These are phyloP conservation scores for Cephus spinipes DNA, from an alignment of 2,888 invertebrate genomes.

Conservation along the genomic window DNA sequence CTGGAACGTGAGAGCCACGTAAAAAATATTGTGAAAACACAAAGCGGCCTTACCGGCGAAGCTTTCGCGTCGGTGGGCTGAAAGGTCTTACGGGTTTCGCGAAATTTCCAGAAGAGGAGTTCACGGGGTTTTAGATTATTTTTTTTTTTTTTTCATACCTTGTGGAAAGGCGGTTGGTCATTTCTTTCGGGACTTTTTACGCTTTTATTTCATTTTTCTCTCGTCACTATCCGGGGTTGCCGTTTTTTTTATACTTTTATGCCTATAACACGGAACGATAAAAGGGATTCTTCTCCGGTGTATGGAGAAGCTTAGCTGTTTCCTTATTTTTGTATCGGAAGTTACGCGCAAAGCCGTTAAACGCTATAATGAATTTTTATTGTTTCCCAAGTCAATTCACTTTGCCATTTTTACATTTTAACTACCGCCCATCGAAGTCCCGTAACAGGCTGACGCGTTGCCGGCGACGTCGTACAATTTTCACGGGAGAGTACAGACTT, in stretches of 20 bases:
- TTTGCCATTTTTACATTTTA: no score
- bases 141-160: background rate
- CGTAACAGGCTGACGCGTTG: no score
- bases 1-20: no score
- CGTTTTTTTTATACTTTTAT: background rate
- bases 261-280: background rate
- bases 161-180: background rate
- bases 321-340: background rate
- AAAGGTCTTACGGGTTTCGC: background rate
- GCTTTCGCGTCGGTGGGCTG: background rate
- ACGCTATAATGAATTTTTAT: background rate
- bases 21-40: background rate
- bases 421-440: no score
- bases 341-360: background rate
- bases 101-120: background rate
- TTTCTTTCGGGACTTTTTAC: background rate
- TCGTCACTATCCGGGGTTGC: background rate
- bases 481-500: no score
- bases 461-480: no score
- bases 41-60: background rate
- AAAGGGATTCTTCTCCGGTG: background rate
- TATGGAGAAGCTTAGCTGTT: background rate
- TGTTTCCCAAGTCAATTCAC: background rate
- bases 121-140: background rate
- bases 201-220: constrained; percentile 2